Evolutionary conservation across 1,140 invertebrate species (phyloP), one percentile per base, ranked within the genome.

Genomic region (Diachasma alloeum): DNA sequence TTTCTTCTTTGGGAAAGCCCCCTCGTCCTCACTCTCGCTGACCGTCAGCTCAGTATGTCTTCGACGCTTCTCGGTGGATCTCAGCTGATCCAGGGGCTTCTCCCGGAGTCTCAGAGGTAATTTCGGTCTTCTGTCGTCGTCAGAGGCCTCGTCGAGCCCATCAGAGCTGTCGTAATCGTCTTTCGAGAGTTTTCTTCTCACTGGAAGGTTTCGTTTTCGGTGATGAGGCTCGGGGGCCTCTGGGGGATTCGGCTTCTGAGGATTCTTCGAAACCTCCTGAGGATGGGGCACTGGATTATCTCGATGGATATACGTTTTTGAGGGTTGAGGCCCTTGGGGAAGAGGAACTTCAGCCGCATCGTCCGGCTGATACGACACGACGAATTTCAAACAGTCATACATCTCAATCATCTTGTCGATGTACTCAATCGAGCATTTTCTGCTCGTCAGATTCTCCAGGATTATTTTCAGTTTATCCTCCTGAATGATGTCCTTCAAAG

Each of bases 391-490:
- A 13, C 76, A 81, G 42, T 83, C 77, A 15, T 86, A 63, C 66
- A 86, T 79, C 15, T 83, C 67, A 39, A 81, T 67, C 56, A 88
- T 78, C 69, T 85, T 85, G 22, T 77, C 59, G 0, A 86, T 77
- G 19, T 84, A 87, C 10, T 84, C 67, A 11, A 77, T n/a, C 13
- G 85, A 70, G 31, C 78, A 84, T 70, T 84, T 86, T 44, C 82
- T 83, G 37, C 83, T 75, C 4, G 66, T 56, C 26, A 88, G 74
- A 70, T 76, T 85, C 19, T 82, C 72, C n/a, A 85, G 53, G 31
- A 88, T 84, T 0, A 75, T 36, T 10, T 70, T 76, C 5, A 86
- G 13, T 44, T 83, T 86, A 26, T 87, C 81, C 48, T 84, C 80
- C 0, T 72, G 73, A 15, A 86, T 72, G 11, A 82, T 75, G 31